Conservation (phyloP, 2,888 invertebrate species). For the Neoascia interrupta region DNA sequence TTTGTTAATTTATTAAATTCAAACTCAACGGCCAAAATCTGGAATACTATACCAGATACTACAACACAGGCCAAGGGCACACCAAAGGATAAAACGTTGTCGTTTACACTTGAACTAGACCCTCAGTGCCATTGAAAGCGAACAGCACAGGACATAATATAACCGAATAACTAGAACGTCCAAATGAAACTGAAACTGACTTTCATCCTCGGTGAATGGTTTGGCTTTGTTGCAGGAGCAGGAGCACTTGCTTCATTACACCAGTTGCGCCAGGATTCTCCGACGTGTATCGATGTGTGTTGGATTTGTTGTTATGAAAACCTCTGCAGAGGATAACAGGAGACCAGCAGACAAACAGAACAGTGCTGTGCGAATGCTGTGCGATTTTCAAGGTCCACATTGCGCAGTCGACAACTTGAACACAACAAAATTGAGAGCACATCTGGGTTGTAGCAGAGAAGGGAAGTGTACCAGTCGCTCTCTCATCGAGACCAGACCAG, state of each 20-base stretch:
- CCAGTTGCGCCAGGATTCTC: slow-evolving; percentile 53
- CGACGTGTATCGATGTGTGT: slow-evolving; percentile 4
- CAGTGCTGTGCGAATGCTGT: slow-evolving; percentile 23
- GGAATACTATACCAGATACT: neutral
- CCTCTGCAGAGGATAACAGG: slow-evolving; percentile 49
- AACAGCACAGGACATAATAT: neutral
- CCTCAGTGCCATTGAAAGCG: neutral
- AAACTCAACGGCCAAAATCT: no score
- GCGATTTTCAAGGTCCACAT: slow-evolving; percentile 22
- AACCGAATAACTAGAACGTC: slow-evolving; percentile 63
- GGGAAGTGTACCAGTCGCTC: no score
- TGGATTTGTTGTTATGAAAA: slow-evolving; percentile 56
- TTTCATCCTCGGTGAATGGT: slow-evolving; percentile 51
- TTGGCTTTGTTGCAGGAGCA: no score
- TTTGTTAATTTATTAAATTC: neutral
- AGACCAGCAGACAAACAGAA: slow-evolving; percentile 39
- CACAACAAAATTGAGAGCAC: no score
- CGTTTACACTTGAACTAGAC: slow-evolving; percentile 12
- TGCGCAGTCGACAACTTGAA: slow-evolving; percentile 57
- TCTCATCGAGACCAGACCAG: slow-evolving; percentile 39
- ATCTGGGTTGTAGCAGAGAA: no score
- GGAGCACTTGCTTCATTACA: slow-evolving; percentile 6
- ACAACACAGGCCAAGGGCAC: slow-evolving; percentile 1
- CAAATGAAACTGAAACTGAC: slow-evolving; percentile 67
- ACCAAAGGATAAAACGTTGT: neutral